Evolutionary conservation across 2,797 vertebrate genomes (phyloP).

Genomic region (Eutrigla gurnardus): DNA sequence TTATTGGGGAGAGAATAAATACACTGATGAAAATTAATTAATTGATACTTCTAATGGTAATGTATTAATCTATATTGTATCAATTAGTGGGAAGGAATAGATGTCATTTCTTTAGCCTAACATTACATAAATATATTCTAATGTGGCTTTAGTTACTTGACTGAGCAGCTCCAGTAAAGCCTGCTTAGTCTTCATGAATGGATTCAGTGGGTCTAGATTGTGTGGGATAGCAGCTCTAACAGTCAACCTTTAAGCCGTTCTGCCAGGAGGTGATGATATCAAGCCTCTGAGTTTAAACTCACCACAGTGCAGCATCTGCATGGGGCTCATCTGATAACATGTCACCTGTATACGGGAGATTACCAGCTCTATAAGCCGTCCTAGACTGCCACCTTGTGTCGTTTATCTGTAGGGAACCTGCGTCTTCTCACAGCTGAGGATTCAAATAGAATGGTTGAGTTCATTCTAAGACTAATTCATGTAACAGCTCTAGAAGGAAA

Average conservation of each 20-base stretch:
- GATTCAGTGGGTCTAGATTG: slow-evolving; percentile 42
- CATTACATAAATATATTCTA: background rate
- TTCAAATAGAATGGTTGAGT: background rate
- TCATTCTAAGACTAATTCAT: background rate
- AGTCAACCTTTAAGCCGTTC: slow-evolving; percentile 28
- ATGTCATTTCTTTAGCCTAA: background rate
- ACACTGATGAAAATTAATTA: background rate
- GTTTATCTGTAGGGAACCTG: background rate
- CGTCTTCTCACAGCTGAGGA: background rate
- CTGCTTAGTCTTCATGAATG: slow-evolving; percentile 36
- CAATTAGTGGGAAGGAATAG: background rate
- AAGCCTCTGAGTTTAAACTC: slow-evolving; percentile 34
- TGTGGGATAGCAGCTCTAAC: slow-evolving; percentile 38
- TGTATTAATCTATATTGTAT: background rate
- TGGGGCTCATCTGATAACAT: slow-evolving; percentile 66
- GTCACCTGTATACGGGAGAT: slow-evolving; percentile 65
- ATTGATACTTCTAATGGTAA: background rate
- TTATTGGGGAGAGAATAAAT: background rate
- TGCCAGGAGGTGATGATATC: slow-evolving; percentile 48
- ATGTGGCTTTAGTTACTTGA: background rate
- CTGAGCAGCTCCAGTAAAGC: slow-evolving; percentile 25
- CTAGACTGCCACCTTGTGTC: slow-evolving; percentile 15
- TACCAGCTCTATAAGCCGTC: slow-evolving; percentile 44
- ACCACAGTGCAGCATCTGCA: slow-evolving; percentile 30
- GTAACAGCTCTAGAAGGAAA: background rate